Evolutionary conservation across 2,113 vertebrate species (phyloP), one percentile per base, ranked within the genome.

Genomic region (Anhinga anhinga): DNA sequence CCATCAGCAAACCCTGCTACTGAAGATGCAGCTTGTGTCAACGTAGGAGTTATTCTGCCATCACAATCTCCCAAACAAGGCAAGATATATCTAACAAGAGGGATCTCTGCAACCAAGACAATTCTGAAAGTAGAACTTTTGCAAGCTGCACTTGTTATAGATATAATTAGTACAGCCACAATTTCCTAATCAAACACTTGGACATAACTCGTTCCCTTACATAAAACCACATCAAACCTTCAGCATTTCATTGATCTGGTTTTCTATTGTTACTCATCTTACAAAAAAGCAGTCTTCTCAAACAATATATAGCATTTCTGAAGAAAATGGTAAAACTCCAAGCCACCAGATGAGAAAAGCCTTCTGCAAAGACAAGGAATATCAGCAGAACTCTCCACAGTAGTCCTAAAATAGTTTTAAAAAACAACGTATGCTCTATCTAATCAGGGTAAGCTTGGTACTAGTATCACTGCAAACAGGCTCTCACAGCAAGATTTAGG

Each of bases 311-410:
- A 72, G 77, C 23, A 36, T 65, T 97, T 77, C 66, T 86, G 20
- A 88, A 79, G 29, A 77, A 69, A 96, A 72, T 50, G 77, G 21
- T 66, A 97, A 95, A 93, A 97, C 87, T 58, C 87, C 86, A 95
- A 94, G 86, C 12, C 42, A 45, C 44, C 42, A 88, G 94, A 50
- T 30, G 55, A 79, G 71, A 56, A 89, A 88, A 87, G 63, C 29
- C 47, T 83, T 88, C 55, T 80, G 52, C 40, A 95, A 97, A 97
- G 88, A 80, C 56, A 90, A 92, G 7, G 44, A 94, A 29, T 72
- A 94, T 92, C 74, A 82, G 56, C 82, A 90, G 30, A 93, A 77
- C 78, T 97, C 79, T 83, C 93, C 53, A 86, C 36, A 76, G 66
- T 18, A 96, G 13, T 38, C 53, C 52, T 69, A n/a, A 55, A 83